A percentile compares a stretch with the other conserved stretches of the same genome.
Conservation (phyloP, 2,113 vertebrate species). For the Camelus bactrianus region DNA sequence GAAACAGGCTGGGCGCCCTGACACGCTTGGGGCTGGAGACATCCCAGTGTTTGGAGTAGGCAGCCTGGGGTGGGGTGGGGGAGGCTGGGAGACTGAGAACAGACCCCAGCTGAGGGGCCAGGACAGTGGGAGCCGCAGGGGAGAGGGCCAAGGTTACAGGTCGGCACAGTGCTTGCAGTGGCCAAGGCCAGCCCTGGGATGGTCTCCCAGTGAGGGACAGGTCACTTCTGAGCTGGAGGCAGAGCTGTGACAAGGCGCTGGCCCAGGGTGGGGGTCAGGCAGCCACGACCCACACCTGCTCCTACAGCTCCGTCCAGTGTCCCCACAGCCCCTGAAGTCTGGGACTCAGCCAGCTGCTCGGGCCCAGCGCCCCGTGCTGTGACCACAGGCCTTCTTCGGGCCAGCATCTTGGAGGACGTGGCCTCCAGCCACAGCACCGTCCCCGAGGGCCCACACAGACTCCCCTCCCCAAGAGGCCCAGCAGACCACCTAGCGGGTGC, state of each 20-base stretch:
- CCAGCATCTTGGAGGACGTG: fast-evolving
- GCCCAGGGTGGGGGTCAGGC: background rate
- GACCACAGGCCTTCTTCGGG: background rate
- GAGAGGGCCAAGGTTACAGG: too few relatives aligned
- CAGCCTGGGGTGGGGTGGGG: fast-evolving
- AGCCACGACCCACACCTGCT: background rate
- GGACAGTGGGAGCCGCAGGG: too few relatives aligned
- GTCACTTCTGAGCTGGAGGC: background rate
- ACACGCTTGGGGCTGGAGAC: fast-evolving
- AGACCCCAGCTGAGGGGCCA: background rate
- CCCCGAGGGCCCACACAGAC: background rate
- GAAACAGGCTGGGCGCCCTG: fast-evolving
- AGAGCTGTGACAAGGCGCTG: background rate
- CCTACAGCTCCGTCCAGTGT: fast-evolving
- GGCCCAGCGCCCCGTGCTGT: fast-evolving
- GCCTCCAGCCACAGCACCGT: background rate
- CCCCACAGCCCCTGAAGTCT: background rate
- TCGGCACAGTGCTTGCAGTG: fast-evolving
- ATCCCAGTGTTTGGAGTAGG: fast-evolving
- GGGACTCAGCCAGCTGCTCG: background rate
- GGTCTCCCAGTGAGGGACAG: fast-evolving
- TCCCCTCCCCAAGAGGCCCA: too few relatives aligned
- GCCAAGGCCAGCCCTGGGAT: too few relatives aligned
- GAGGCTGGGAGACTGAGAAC: background rate
- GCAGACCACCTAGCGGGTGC: background rate